Percentiles rank a stretch among this genome's conserved stretches.
phyloP scores from a whole-genome alignment of 2,113 vertebrate genomes.

The Lepus americanus region DNA sequence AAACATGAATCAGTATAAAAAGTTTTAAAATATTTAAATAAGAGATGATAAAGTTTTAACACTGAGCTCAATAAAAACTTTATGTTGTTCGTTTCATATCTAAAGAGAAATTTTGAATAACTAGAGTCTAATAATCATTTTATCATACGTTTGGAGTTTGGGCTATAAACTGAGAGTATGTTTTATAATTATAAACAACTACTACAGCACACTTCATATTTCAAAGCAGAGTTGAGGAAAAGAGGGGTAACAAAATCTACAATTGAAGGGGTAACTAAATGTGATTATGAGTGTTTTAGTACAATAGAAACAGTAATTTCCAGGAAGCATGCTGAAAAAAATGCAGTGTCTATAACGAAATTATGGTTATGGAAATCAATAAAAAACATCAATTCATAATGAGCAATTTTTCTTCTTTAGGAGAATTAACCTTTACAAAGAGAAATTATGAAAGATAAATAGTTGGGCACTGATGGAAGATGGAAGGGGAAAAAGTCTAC shows the following conservation, averaged over 20 bases:
- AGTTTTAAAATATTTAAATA: slow-evolving; percentile 24
- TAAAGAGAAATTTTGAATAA: slow-evolving; percentile 22
- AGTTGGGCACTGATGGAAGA: background rate
- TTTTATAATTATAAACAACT: slow-evolving; percentile 26
- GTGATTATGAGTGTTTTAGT: background rate
- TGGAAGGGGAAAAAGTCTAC: background rate
- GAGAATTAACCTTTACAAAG: background rate
- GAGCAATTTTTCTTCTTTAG: background rate
- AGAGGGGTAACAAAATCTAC: background rate
- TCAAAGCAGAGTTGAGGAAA: slow-evolving; percentile 21
- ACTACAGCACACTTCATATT: background rate
- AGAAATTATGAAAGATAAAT: background rate
- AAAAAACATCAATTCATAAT: background rate
- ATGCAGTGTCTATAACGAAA: background rate
- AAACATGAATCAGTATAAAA: background rate
- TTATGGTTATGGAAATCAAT: background rate
- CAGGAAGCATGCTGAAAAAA: background rate
- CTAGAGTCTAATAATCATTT: background rate
- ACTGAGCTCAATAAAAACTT: background rate
- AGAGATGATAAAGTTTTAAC: background rate
- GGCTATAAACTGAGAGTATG: background rate
- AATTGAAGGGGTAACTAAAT: background rate
- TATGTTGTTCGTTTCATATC: background rate
- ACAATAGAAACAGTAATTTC: background rate
- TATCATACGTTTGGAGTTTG: background rate